These are phyloP conservation scores for Drosophila anomalata DNA, from an alignment of 2,888 invertebrate genomes.

Conservation along the genomic window DNA sequence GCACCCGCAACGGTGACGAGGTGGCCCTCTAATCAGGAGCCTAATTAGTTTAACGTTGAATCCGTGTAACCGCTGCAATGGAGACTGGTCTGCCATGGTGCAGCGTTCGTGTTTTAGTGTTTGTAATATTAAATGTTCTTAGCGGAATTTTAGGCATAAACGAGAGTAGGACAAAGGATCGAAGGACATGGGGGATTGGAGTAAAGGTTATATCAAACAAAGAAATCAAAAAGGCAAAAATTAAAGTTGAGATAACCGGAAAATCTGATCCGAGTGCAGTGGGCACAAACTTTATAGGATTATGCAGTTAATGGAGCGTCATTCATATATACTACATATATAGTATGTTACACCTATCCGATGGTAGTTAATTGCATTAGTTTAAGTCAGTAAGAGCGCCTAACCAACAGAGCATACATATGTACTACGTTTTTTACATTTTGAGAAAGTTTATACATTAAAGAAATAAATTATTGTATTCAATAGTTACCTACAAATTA, in stretches of 20 bases:
- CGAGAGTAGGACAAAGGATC: conserved; percentile 7
- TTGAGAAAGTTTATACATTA: conserved; percentile 70
- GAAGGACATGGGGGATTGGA: not conserved
- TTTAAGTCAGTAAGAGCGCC: conserved; percentile 39
- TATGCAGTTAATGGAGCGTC: conserved; percentile 25
- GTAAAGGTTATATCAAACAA: conserved; percentile 59
- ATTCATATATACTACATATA: conserved; percentile 39
- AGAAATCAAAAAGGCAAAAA: conserved; percentile 31
- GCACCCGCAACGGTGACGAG: conserved; percentile 76
- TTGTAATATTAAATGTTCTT: conserved; percentile 44
- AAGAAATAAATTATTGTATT: conserved; percentile 51
- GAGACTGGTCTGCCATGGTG: conserved; percentile 52
- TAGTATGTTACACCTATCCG: conserved; percentile 46
- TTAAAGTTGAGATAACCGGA: not conserved
- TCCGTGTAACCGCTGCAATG: conserved; percentile 32
- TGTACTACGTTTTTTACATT: conserved; percentile 75
- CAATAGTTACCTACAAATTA: conserved; percentile 50
- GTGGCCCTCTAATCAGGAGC: conserved; percentile 72
- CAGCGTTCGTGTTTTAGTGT: conserved; percentile 47
- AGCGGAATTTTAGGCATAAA: conserved; percentile 47
- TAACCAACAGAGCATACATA: conserved; percentile 45
- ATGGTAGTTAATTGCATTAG: conserved; percentile 47
- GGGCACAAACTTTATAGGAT: conserved; percentile 34
- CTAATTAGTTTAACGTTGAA: conserved; percentile 35
- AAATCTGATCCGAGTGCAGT: conserved; percentile 19